Base-by-base conservation (phyloP, 2,888 invertebrate species). In the Bombylius major region DNA sequence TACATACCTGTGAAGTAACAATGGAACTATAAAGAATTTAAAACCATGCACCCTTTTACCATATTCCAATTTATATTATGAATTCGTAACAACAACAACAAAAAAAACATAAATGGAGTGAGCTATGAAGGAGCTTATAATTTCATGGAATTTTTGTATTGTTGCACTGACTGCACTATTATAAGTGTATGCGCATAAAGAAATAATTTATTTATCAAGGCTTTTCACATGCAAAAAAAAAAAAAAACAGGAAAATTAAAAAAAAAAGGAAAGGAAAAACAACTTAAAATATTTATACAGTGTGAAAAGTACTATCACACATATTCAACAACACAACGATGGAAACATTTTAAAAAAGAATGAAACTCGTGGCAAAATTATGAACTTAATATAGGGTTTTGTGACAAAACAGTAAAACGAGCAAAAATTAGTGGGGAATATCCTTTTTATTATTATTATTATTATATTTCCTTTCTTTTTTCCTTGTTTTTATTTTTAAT, bases 141-240 rank as follows among this genome's bases (percentile, higher is more conserved):
- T 59, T 59, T 57, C 55, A 57, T 55, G 59, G 52, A 59, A 59
- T 59, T 59, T 57, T 47, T 46, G 39, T 48, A 59, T 59, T 59
- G 57, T 59, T 57, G 51, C 55, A 42, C 11, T 42, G 39, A 57
- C 57, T 57, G 51, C 55, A 42, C 11, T 42, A 11, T 54, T 44
- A 53, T 31, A 50, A 42, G 49, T 50, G 46, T 53, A 48, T 53
- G 36, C 50, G 56, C 46, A 56, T 56, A 56, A 56, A 56, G 49
- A 53, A 53, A 53, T 56, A 50, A 56, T 42, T 53, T 56, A 55
- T 55, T 55, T 50, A 55, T 55, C 50, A 55, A 55, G 50, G 50
- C 50, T 50, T 50, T 50, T 46, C 33, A 32, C 50, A 45, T 45
- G 14, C n/a, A n/a, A n/a, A n/a, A n/a, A n/a, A n/a, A n/a, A n/a